Percentiles rank a stretch among this genome's conserved stretches.
Evolutionary conservation across 2,888 invertebrate genomes (phyloP).

Genomic region (Rambutsinella grinnellia): DNA sequence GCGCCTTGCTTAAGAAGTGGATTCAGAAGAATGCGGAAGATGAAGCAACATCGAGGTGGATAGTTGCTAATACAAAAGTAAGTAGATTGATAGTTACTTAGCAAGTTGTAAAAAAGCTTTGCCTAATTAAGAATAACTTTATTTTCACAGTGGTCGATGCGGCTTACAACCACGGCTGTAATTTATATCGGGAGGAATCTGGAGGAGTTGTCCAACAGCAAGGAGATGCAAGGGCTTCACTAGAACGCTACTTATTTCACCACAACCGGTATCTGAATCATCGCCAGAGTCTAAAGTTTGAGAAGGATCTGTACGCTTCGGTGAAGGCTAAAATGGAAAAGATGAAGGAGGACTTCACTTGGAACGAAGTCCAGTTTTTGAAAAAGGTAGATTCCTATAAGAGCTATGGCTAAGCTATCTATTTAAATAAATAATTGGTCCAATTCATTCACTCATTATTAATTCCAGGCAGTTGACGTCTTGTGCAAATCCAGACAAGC

Average conservation of each 20-base stretch:
- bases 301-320: constrained; percentile 95
- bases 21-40: constrained; percentile 99
- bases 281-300: constrained; percentile 98
- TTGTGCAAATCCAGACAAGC: constrained; percentile 97
- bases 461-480: constrained; percentile 88
- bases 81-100: constrained; percentile 15
- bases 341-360: constrained; percentile 99
- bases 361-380: constrained; percentile 99
- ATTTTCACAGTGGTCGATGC: background rate
- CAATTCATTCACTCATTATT: background rate
- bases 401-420: too few species aligned
- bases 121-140: constrained; percentile 31
- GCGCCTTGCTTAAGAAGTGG: constrained; percentile 93
- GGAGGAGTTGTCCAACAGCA: too few species aligned
- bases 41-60: constrained; percentile 99
- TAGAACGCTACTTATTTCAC: constrained; percentile 97
- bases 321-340: constrained; percentile 99
- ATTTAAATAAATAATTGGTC: background rate
- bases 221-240: constrained; percentile 91
- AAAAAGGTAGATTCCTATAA: too few species aligned
- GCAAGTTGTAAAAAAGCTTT: constrained; percentile 5
- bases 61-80: constrained; percentile 97
- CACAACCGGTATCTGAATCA: constrained; percentile 99
- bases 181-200: too few species aligned
- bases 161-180: background rate